These are phyloP conservation scores for Bovichtus variegatus DNA, from an alignment of 2,797 vertebrate species.

Conservation along the genomic window DNA sequence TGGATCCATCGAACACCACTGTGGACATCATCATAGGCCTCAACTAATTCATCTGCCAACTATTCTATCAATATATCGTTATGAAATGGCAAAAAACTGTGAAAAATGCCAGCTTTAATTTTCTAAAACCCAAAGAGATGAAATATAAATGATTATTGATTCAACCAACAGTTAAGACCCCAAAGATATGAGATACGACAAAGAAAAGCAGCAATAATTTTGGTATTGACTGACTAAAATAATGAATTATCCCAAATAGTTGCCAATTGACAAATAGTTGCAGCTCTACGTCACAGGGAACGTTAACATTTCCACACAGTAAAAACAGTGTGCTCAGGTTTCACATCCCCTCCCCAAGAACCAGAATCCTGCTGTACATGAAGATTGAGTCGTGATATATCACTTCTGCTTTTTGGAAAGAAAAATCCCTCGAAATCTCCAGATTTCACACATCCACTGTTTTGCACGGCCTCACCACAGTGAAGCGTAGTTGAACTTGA, in stretches of 20 bases:
- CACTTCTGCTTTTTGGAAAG: not conserved
- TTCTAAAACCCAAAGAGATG: not conserved
- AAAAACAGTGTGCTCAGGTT: not conserved
- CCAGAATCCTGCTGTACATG: not conserved
- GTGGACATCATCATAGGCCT: not conserved
- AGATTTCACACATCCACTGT: rapidly evolving
- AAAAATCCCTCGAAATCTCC: not conserved
- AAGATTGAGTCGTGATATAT: not conserved
- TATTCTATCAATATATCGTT: not conserved
- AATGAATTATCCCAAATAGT: not conserved
- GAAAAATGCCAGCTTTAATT: not conserved
- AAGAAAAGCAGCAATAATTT: not conserved
- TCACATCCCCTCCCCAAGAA: not conserved
- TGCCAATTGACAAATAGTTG: not conserved
- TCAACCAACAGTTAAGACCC: not conserved
- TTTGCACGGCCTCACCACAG: constrained; percentile 85
- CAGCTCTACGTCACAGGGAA: not conserved
- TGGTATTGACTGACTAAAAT: not conserved
- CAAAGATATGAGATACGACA: not conserved
- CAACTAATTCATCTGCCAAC: not conserved
- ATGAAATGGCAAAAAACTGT: not conserved
- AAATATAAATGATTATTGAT: not conserved
- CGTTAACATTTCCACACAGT: not conserved
- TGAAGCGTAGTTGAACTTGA: constrained; percentile 89
- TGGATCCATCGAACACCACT: not conserved